Evolutionary conservation across 1,140 invertebrate species (phyloP), one percentile per base, ranked within the genome.

Genomic region (Cydia splendana): DNA sequence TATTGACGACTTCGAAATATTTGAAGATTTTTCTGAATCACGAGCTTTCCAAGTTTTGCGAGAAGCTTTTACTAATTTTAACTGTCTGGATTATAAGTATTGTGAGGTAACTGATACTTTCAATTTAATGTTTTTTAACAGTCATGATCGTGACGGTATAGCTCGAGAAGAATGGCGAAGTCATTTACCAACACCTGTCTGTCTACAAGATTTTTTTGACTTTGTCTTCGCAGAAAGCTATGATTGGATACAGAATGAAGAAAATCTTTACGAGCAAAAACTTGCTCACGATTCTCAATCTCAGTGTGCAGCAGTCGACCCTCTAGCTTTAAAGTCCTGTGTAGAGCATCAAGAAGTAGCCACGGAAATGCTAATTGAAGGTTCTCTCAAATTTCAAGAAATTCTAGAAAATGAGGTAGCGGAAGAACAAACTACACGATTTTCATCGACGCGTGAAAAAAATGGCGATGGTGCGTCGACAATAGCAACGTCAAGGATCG

Each of bases 151-250:
- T 28, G 83, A 89, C 65, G 85, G 84, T 0, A 82, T 93, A 76
- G 82, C 80, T 5, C 81, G 89, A 30, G 84, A 90, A 51, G 88
- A 90, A 80, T 90, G 90, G 88, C 81, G 88, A 4, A 86, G 88
- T 74, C 91, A 88, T 79, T 79, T 95, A 75, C 85, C 92, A 3
- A 94, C 94, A n/a, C 90, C 94, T 3, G 81, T 94, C 42, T 93
- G 93, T 75, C 82, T 95, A 20, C 88, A 92, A 82, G 94, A 95
- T 79, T 95, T 95, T 87, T 93, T 93, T 83, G 91, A 94, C 75
- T 94, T 94, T 83, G 90, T 94, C 30, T 81, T 92, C 45, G 85
- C 93, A 51, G 94, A 95, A 75, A 87, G 94, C 65, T 87, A 84
- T 69, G 90, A 93, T 15, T 94, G 94, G 94, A 90, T 94, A 34